Base-by-base conservation (phyloP, 2,797 vertebrate species). In the Enteromius fasciolatus region DNA sequence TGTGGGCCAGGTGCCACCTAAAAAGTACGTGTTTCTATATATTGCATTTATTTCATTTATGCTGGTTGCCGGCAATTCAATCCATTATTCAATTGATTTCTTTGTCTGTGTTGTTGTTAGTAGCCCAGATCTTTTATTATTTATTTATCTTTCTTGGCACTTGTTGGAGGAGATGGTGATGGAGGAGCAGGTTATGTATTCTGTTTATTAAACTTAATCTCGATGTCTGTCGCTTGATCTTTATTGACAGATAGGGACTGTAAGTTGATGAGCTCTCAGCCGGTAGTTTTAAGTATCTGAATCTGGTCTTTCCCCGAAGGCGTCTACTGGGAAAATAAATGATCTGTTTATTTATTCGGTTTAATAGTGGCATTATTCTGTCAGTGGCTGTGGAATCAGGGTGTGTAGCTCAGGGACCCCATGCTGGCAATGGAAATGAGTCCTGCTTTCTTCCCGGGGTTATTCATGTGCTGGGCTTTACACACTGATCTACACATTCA, bases 1-100 rank as follows among this genome's bases (percentile, higher is more conserved):
- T 44, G 97, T 99, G 89, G 98, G 98, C 92, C 98, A 99, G 93
- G 98, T 99, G 69, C 97, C 97, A 73, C 98, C 98, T 0, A 99
- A 99, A 93, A 99, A 99, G 98, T 99, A 52, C 78, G 17, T 54
- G 28, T 52, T 54, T 61, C 41, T 78, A 14, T 44, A 25, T 36
- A 36, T 73, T 8, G 3, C 50, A 8, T 8, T 5, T 3, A 10
- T 74, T 39, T 41, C 12, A 61, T 8, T 33, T 23, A 63, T 7
- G 9, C 15, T 4, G 17, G 23, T 25, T 18, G 48, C 48, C 6
- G 6, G 17, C 48, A 50, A 7, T 52, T 52, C 6, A 52, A 52
- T 52, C 18, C 50, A 8, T 52, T 52, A 8, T 52, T 52, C 50
- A 52, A 20, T 20, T 20, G 18, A 52, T 52, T 52, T 52, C 18